A percentile compares a stretch with the other conserved stretches of the same genome.
Conservation (phyloP, 92 coral and sea anemone genomes). For the Siderastrea radians region DNA sequence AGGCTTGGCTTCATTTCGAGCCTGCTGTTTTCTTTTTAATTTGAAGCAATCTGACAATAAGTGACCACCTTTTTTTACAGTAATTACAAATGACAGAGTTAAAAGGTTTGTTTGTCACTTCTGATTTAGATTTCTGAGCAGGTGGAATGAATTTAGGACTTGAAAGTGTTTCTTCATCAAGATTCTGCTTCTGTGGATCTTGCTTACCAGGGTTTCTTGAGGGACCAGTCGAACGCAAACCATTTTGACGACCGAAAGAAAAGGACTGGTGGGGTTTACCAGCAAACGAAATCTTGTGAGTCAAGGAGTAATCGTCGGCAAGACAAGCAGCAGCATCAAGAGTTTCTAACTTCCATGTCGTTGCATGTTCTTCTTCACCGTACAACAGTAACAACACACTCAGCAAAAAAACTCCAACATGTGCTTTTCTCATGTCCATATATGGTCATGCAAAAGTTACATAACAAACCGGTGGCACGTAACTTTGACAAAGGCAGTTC, state of each 20-base stretch:
- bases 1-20: neutral
- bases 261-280: too few relatives aligned
- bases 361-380: too few relatives aligned
- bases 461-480: too few relatives aligned
- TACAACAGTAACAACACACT: too few relatives aligned
- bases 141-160: constrained; percentile 14
- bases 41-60: neutral
- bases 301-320: too few relatives aligned
- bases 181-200: neutral
- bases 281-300: too few relatives aligned
- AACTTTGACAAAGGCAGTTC: too few relatives aligned
- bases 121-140: neutral
- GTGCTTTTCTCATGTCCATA: too few relatives aligned
- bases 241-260: neutral
- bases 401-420: too few relatives aligned
- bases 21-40: constrained; percentile 4
- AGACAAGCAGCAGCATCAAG: too few relatives aligned
- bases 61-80: constrained; percentile 41
- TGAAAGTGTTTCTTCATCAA: constrained; percentile 28
- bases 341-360: too few relatives aligned
- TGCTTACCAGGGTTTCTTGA: neutral
- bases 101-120: neutral
- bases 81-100: neutral
- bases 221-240: neutral
- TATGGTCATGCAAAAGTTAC: too few relatives aligned